Base-by-base conservation (phyloP, 2,888 invertebrate species). In the Callosobruchus maculatus region DNA sequence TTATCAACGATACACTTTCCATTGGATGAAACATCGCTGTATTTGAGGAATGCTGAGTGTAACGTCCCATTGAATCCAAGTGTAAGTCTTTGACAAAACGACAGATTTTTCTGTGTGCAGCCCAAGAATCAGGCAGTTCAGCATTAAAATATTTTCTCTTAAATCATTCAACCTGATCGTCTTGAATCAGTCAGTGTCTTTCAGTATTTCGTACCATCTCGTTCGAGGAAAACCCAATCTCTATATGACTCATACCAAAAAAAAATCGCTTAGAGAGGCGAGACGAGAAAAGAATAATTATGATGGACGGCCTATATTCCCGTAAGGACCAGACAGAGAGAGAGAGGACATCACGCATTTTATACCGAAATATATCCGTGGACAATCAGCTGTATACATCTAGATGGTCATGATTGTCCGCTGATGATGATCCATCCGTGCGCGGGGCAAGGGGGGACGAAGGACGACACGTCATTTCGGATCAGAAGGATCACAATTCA, bases 401-500 rank as follows among this genome's bases (percentile, higher is more conserved):
- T 68, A 21, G 30, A 68, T 66, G 68, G 76, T 74, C 75, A 75
- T 75, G 76, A 77, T 77, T 76, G 49, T 49, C 49, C 49, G 49
- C 49, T 26, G 26, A 26, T 75, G 78, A 78, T 75, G 77, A 78
- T 73, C 75, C 70, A 70, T 67, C n/a, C n/a, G n/a, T n/a, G 31
- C 67, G 75, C 70, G 69, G 68, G 72, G 73, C 70, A 73, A 72
- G n/a, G 75, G 73, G 66, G 72, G 72, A 72, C 75, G 77, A 78
- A 82, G 81, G 84, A 83, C 82, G 81, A 83, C 82, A 82, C 83
- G 84, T 84, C 84, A 84, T 82, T 82, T 82, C 82, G 80, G 83
- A 84, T 84, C 83, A 83, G 81, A 82, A 81, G 79, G 83, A 83
- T 83, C 84, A 84, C 83, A 84, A 84, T 84, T 84, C 84, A 84